A percentile compares a stretch with the other conserved stretches of the same genome.
Evolutionary conservation across 2,888 invertebrate species (phyloP).

Genomic region (Asteroscopus sphinx): DNA sequence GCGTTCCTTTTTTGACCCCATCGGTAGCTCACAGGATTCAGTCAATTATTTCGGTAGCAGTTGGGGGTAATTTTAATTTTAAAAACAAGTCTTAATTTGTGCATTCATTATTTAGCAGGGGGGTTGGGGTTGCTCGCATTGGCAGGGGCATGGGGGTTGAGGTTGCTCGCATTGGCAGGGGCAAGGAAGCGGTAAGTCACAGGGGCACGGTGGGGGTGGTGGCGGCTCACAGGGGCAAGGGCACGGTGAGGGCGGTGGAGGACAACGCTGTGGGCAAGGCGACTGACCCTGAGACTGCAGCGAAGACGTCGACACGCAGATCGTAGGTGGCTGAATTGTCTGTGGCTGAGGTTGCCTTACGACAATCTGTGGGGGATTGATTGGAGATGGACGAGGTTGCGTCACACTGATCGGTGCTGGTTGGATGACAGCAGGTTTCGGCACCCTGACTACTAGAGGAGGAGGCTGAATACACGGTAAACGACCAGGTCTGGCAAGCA

Average conservation of each 20-base stretch:
- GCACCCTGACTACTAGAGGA: slow-evolving; percentile 67
- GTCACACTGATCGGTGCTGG: slow-evolving; percentile 70
- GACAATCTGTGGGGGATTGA: slow-evolving; percentile 69
- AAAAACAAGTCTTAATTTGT: slow-evolving; percentile 21
- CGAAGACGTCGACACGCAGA: slow-evolving; percentile 57
- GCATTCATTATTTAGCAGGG: slow-evolving; percentile 39
- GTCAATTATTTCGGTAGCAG: slow-evolving; percentile 15
- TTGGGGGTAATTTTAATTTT: slow-evolving; percentile 7
- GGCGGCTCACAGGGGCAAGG: slow-evolving; percentile 4
- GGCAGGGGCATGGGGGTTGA: slow-evolving; percentile 6
- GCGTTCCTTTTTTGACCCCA: slow-evolving; percentile 3
- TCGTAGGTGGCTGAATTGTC: slow-evolving; percentile 67
- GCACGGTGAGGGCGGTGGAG: background rate
- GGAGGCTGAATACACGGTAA: slow-evolving; percentile 70
- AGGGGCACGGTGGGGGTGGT: slow-evolving; percentile 12
- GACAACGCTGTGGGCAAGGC: slow-evolving; percentile 11
- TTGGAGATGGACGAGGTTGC: slow-evolving; percentile 65
- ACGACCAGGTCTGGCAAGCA: slow-evolving; percentile 68
- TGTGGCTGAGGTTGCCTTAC: slow-evolving; percentile 67
- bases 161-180: slow-evolving; percentile 15
- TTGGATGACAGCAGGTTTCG: slow-evolving; percentile 63
- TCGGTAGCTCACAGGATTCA: background rate
- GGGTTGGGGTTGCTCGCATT: slow-evolving; percentile 6
- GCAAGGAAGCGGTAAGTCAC: background rate
- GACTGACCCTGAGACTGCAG: slow-evolving; percentile 23